Evolutionary conservation across 2,888 invertebrate species (phyloP).

Genomic region (Xanthorhoe spadicearia): DNA sequence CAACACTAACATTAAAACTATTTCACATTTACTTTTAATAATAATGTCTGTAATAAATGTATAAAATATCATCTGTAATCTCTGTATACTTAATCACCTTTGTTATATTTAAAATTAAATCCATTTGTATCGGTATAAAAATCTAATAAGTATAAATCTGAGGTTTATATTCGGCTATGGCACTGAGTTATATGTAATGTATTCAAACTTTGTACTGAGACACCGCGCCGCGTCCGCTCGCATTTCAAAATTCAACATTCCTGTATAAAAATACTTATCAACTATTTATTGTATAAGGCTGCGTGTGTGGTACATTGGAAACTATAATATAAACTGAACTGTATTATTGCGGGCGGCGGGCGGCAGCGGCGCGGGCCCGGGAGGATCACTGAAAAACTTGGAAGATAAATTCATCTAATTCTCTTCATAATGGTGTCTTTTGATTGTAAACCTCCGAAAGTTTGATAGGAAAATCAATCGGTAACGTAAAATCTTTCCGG

Average conservation of each 20-base stretch:
- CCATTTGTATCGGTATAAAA: slow-evolving; percentile 85
- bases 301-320: slow-evolving; percentile 62
- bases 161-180: slow-evolving; percentile 82
- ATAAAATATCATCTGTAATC: slow-evolving; percentile 85
- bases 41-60: slow-evolving; percentile 85
- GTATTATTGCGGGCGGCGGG: slow-evolving; percentile 59
- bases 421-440: slow-evolving; percentile 74
- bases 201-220: slow-evolving; percentile 79
- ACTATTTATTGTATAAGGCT: slow-evolving; percentile 82
- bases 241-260: slow-evolving; percentile 61
- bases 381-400: slow-evolving; percentile 69
- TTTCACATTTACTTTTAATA: slow-evolving; percentile 81
- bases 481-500: slow-evolving; percentile 66
- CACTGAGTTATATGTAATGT: slow-evolving; percentile 75
- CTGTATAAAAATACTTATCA: slow-evolving; percentile 83
- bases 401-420: slow-evolving; percentile 73
- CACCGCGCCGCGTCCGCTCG: slow-evolving; percentile 61
- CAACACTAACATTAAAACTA: slow-evolving; percentile 79
- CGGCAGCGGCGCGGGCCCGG: slow-evolving; percentile 66
- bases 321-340: slow-evolving; percentile 61
- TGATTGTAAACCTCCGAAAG: slow-evolving; percentile 82
- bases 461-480: slow-evolving; percentile 82
- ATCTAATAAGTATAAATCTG: slow-evolving; percentile 84
- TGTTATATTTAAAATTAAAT: slow-evolving; percentile 85
- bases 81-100: slow-evolving; percentile 85